Evolutionary conservation across 2,888 invertebrate genomes (phyloP).

Genomic region (Parelbella ahira): DNA sequence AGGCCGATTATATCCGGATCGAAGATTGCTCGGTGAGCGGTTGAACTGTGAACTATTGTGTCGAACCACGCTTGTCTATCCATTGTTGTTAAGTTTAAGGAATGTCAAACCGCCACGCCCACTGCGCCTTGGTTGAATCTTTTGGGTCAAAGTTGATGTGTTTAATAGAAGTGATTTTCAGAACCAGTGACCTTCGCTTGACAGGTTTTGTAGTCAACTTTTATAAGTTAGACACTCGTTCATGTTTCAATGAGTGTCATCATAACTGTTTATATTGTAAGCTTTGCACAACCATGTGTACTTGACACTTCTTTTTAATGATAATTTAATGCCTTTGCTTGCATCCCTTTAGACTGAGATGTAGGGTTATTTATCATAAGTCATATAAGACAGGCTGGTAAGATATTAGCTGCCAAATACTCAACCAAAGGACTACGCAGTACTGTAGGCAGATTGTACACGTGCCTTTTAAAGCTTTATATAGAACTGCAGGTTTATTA

Average conservation of each 20-base stretch:
- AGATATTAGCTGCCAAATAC: too few relatives aligned
- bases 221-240: conserved; percentile 5
- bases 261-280: too few relatives aligned
- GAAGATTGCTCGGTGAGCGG: conserved; percentile 61
- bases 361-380: too few relatives aligned
- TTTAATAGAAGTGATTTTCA: conserved; percentile 25
- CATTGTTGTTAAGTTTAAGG: conserved; percentile 57
- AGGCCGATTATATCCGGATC: conserved; percentile 67
- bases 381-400: too few relatives aligned
- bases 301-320: too few relatives aligned
- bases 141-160: conserved; percentile 41
- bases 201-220: conserved; percentile 15
- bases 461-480: too few relatives aligned
- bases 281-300: too few relatives aligned
- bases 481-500: too few relatives aligned
- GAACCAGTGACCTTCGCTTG: conserved; percentile 29
- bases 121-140: conserved; percentile 24
- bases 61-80: conserved; percentile 40
- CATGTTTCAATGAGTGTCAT: neutral
- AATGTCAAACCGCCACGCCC: conserved; percentile 69
- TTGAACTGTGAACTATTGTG: conserved; percentile 74
- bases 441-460: too few relatives aligned
- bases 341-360: too few relatives aligned
- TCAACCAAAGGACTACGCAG: too few relatives aligned
- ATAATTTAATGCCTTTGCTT: too few relatives aligned